Evolutionary conservation across 2,888 invertebrate genomes (phyloP), one percentile per base, ranked within the genome.

Genomic region (Alviniconcha strummeri): DNA sequence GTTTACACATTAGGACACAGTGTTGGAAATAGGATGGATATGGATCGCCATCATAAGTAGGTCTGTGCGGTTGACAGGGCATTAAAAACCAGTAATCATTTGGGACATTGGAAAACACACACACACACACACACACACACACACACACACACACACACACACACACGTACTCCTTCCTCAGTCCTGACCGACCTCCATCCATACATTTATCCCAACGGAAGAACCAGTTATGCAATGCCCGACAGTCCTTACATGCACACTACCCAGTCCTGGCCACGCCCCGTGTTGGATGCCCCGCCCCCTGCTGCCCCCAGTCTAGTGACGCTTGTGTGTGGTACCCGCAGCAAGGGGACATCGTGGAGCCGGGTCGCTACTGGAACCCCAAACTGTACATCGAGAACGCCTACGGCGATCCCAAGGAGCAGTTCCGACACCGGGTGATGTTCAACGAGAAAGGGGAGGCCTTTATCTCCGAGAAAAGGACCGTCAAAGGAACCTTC

Each of bases 351-450:
- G 86, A 86, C 78, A 86, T 85, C 55, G 80, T 78, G 52, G 86
- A 86, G 75, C 82, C 85, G 19, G 81, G 82, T 5, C 80, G 85
- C 64, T 88, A 88, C 85, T 91, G 91, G 91, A 90, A 90, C 84
- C 91, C 91, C 11, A 89, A 89, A 78, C 84, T 91, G 54, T 89
- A 88, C 84, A 89, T 91, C 17, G 90, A 90, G 85, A 91, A 91
- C 87, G 89, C 86, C 78, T 87, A 90, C 56, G 89, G 88, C 5
- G 91, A 90, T 57, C 84, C 85, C 76, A 86, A 86, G 78, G 84
- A 84, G 54, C 82, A 85, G 82, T 82, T 86, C 80, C 79, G 87
- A 55, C 84, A 85, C 83, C 80, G 86, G 36, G 84, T 86, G 5
- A 82, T 86, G 69, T 86, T 85, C 80, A 86, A 85, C 82, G 85